Conservation (phyloP, 1,140 invertebrate species). For the Lamellibrachia luymesi region DNA sequence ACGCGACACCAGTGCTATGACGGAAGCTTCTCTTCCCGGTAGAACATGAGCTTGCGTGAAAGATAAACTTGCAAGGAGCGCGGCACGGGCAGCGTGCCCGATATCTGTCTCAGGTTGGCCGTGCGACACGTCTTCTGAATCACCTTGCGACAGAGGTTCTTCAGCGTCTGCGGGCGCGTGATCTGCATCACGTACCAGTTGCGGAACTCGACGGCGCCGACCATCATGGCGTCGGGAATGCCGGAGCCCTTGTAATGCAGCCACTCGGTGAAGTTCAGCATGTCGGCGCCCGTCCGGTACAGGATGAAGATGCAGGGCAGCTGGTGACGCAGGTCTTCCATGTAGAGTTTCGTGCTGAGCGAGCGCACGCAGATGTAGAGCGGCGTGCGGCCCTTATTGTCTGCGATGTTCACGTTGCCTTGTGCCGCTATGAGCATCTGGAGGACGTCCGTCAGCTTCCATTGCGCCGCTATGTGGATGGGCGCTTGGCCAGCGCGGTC, state of each 20-base stretch:
- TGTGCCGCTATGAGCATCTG: slow-evolving; percentile 44
- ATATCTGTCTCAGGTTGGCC: slow-evolving; percentile 19
- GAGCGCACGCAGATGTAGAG: slow-evolving; percentile 55
- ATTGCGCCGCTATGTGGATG: slow-evolving; percentile 53
- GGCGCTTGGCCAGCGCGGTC: slow-evolving; percentile 50
- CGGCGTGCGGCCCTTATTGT: slow-evolving; percentile 50
- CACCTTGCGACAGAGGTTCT: slow-evolving; percentile 51
- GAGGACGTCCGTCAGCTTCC: slow-evolving; percentile 53
- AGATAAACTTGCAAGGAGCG: slow-evolving; percentile 16
- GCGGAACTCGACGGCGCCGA: slow-evolving; percentile 41
- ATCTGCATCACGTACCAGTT: slow-evolving; percentile 50
- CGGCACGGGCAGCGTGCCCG: slow-evolving; percentile 25
- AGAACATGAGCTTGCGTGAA: slow-evolving; percentile 28
- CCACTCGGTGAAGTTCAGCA: slow-evolving; percentile 55
- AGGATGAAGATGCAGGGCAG: slow-evolving; percentile 48
- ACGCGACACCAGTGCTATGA: background rate
- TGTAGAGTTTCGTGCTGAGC: slow-evolving; percentile 52
- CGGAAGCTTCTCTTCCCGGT: slow-evolving; percentile 20
- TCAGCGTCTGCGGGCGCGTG: slow-evolving; percentile 46
- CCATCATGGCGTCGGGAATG: slow-evolving; percentile 48
- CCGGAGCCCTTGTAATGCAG: slow-evolving; percentile 53
- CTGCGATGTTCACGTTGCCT: slow-evolving; percentile 46
- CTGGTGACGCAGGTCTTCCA: slow-evolving; percentile 53
- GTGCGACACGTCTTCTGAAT: slow-evolving; percentile 45
- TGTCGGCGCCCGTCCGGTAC: slow-evolving; percentile 51